A percentile compares a stretch with the other conserved stretches of the same genome.
Conservation (phyloP, 2,888 invertebrate species). For the Trichogramma evanescens region DNA sequence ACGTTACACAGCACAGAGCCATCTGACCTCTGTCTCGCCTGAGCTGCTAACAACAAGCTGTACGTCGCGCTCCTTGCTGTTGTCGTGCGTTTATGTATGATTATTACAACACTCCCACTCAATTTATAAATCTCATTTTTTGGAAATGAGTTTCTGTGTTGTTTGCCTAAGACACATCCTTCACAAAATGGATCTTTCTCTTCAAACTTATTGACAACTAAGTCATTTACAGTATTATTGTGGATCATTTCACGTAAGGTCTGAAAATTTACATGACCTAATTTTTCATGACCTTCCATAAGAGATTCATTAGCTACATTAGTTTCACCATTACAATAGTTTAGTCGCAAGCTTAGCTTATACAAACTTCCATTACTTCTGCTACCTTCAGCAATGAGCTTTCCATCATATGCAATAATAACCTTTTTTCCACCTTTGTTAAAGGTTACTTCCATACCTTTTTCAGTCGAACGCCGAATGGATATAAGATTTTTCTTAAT, state of each 20-base stretch:
- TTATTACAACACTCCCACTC: too few species aligned
- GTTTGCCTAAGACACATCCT: constrained; percentile 10
- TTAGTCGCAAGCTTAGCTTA: constrained; percentile 7
- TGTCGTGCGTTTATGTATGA: too few species aligned
- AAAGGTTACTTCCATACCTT: constrained; percentile 13
- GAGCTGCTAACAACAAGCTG: too few species aligned
- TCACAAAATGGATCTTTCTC: constrained; percentile 9
- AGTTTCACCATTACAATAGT: neutral
- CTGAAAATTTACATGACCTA: constrained; percentile 16
- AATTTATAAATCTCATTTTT: neutral
- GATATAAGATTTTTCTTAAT: constrained; percentile 11
- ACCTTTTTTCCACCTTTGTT: constrained; percentile 10
- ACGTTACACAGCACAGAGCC: too few species aligned
- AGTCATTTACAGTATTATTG: too few species aligned
- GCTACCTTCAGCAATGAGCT: constrained; percentile 7
- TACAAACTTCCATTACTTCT: constrained; percentile 14
- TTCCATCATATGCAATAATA: constrained; percentile 1
- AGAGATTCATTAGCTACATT: neutral
- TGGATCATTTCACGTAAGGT: constrained; percentile 14
- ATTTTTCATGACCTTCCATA: constrained; percentile 15
- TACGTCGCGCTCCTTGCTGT: too few species aligned
- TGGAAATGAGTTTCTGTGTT: constrained; percentile 8
- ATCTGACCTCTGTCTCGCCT: too few species aligned
- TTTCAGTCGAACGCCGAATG: neutral
- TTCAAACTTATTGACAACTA: neutral